Evolutionary conservation across 2,113 vertebrate species (phyloP), one percentile per base, ranked within the genome.

Genomic region (Mesoclemmys tuberculata): DNA sequence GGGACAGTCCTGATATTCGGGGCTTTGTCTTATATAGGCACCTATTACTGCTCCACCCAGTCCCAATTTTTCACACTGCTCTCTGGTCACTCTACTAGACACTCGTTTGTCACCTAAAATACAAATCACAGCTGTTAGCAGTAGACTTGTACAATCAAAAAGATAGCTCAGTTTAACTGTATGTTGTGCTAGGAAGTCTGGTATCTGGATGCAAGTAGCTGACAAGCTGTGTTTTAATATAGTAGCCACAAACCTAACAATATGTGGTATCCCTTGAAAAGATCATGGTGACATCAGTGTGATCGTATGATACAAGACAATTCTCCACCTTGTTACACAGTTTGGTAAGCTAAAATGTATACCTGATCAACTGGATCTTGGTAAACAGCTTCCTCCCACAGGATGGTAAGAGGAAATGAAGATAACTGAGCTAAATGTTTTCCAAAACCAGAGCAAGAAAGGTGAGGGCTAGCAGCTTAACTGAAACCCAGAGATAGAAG

Each of bases 381-480:
- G n/a, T 24, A 38, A n/a, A 22, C 55, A 27, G 0, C 0, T 51
- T 41, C 4, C 48, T 77, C 82, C 14, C 0, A 0, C 81, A 44
- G 49, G 29, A 44, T n/a, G 82, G 44, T 0, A 0, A 22, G 74
- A 51, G 54, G 31, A 24, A n/a, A 5, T 0, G 55, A n/a, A 12
- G 5, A 68, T 38, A 0, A 0, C 27, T 26, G 48, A 44, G 41
- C 38, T 27, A 35, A 49, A 22, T 74, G 22, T 74, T n/a, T 41
- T 74, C 71, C n/a, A 74, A 74, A 74, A 74, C 19, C 68, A 71
- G 18, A 41, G n/a, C n/a, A 38, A 74, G 5, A 22, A 21, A 74
- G 38, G 16, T 22, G n/a, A 8, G 68, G 68, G 18, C 21, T 4
- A 38, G 68, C n/a, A 10, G 11, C 44, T 19, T 7, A 55, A 10